These are phyloP conservation scores for Melanostoma mellinum DNA, from an alignment of 2,888 invertebrate genomes.

Conservation along the genomic window DNA sequence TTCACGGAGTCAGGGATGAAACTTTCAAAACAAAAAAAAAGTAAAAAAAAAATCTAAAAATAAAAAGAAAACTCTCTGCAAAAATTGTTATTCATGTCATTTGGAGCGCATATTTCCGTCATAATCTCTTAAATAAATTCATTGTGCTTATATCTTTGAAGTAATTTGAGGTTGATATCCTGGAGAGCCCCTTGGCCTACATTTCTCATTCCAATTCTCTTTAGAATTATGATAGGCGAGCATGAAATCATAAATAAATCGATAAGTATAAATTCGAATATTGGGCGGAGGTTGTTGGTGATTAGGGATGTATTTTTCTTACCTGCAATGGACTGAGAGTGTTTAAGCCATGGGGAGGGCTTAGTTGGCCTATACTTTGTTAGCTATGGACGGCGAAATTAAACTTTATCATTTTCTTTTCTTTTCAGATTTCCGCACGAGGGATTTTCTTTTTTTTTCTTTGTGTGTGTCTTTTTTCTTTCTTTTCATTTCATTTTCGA, in stretches of 20 bases:
- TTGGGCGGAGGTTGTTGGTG: background rate
- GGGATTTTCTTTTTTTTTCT: conserved; percentile 20
- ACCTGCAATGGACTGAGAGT: conserved; percentile 16
- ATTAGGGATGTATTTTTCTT: conserved; percentile 1
- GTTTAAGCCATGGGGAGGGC: background rate
- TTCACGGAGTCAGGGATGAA: background rate
- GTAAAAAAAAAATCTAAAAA: background rate
- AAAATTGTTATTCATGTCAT: conserved; percentile 70
- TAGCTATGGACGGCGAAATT: conserved; percentile 2
- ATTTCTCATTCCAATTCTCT: conserved; percentile 10
- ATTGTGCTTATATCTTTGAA: conserved; percentile 61
- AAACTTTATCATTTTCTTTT: background rate
- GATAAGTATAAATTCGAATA: conserved; percentile 47
- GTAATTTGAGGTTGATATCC: conserved; percentile 53
- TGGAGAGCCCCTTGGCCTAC: conserved; percentile 41
- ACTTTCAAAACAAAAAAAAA: conserved; percentile 7
- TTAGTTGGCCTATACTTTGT: conserved; percentile 1
- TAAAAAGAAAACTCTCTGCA: conserved; percentile 12
- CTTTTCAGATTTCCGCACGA: conserved; percentile 45
- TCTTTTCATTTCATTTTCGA: no score
- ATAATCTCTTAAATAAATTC: conserved; percentile 67
- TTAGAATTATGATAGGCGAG: conserved; percentile 23
- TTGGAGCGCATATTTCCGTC: conserved; percentile 65
- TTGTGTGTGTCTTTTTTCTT: no score
- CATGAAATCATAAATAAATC: conserved; percentile 57